Evolutionary conservation across 2,797 vertebrate genomes (phyloP), one percentile per base, ranked within the genome.

Genomic region (Ctenosaura bakeri): DNA sequence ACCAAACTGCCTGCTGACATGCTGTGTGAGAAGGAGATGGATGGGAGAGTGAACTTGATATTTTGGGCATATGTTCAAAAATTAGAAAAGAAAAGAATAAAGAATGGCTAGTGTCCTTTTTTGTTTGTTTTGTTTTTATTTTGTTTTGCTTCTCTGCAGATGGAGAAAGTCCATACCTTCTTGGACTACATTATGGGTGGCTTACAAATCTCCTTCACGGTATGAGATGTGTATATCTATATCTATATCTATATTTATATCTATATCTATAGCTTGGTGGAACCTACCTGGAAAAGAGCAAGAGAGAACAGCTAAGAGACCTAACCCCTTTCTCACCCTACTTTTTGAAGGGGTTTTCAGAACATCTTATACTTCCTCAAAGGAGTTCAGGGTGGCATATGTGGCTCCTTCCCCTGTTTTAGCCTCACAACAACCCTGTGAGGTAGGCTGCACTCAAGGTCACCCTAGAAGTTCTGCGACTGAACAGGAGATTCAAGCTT

Each of bases 131-230:
- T 94, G 16, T 80, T 74, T 35, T 80, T 46, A 88, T 32, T 95
- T 86, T 94, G 29, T 80, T 74, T 26, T 69, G 12, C 42, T 62
- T 90, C 32, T 95, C 88, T 93, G 38, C 95, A 98, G 98, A 97
- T 98, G 93, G 98, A 98, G 94, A 98, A 98, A 96, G 98, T 98
- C 93, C 98, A 98, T 91, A 98, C 98, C 1, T 98, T 98, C 95
- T 97, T 98, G 95, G 98, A 98, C 95, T 98, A 98, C 95, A 98
- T 98, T 94, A 98, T 98, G 98, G 98, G 98, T 0, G 98, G 98
- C 86, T 98, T 98, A 95, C 98, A 98, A 96, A 98, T 98, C 94
- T 98, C 98, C 96, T 98, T 98, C 92, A 98, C 98, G 93, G 98
- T 98, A 95, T 98, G 97, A 32, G 52, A 38, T 3, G 2, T 35